Evolutionary conservation across 2,797 vertebrate species (phyloP).

Genomic region (Peromyscus nudipes): DNA sequence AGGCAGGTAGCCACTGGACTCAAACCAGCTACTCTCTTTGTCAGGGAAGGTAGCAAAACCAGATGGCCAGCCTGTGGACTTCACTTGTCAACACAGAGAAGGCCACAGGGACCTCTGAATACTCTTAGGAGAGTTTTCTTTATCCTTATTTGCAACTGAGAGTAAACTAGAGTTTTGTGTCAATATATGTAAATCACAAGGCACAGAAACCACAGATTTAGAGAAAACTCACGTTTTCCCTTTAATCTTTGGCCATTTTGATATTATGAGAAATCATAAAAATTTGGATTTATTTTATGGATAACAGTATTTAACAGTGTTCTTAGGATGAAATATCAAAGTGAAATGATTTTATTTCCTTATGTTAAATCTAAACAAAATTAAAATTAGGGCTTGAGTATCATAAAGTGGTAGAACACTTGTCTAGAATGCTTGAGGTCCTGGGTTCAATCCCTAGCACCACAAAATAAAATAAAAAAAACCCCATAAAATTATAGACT

Average conservation of each 20-base stretch:
- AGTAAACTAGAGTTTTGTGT: neutral
- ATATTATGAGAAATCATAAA: neutral
- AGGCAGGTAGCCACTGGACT: neutral
- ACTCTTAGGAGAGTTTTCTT: neutral
- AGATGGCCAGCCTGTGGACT: neutral
- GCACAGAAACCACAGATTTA: neutral
- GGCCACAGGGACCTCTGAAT: neutral
- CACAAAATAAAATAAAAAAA: neutral
- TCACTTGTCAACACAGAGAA: neutral
- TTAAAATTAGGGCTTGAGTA: neutral
- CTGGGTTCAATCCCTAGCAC: neutral
- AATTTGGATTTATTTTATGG: slow-evolving; percentile 23
- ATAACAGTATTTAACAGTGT: neutral
- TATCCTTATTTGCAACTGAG: neutral
- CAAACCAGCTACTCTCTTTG: neutral
- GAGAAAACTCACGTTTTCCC: neutral
- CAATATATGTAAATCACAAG: slow-evolving; percentile 16
- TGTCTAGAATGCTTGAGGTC: neutral
- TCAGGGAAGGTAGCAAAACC: neutral
- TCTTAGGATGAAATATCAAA: slow-evolving; percentile 51
- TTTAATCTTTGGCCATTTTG: neutral
- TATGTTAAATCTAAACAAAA: neutral
- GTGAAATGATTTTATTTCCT: slow-evolving; percentile 3
- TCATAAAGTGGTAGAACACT: neutral
- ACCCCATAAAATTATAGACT: neutral